Base-by-base conservation (phyloP, 2,888 invertebrate species). In the Zele albiditarsus region DNA sequence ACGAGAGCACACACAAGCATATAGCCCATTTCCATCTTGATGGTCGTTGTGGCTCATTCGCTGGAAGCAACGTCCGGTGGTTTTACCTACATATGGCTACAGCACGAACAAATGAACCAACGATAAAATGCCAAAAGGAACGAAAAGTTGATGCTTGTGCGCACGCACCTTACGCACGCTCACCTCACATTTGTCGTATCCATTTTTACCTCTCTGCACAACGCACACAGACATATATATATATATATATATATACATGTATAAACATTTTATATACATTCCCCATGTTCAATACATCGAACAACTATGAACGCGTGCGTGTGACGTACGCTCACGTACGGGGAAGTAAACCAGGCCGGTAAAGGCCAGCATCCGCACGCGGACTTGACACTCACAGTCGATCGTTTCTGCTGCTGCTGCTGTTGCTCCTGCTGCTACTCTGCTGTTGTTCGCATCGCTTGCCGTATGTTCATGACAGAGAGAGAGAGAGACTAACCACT, bases 311-410 rank as follows among this genome's bases (percentile, higher is more conserved):
- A 71, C 8, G 58, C 77, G 42, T 76, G 76, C 71, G 76, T 78
- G 77, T 76, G 76, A 77, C 78, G 73, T 71, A 74, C 49, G 75
- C 77, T 78, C 80, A 78, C 77, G 80, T 76, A 76, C 77, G 73
- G 71, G 77, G 80, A 85, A 85, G 85, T 85, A 85, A 85, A 85
- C 86, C 87, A 86, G 87, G 86, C 84, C 85, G 84, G 80, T 82
- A 86, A 83, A 31, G 83, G 83, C 85, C 87, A 87, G 87, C 87
- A 87, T 87, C 87, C 87, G 84, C 82, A 84, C 82, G 73, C 33
- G 53, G 53, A 68, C 68, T 68, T 68, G 68, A 53, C 53, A 53
- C 53, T 53, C 53, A 68, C 68, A 68, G 68, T 68, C 57, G 53
- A 68, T 68, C 68, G 46, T 68, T 68, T 49, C 46, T 68, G 46